phyloP scores from a whole-genome alignment of 2,797 vertebrate genomes.

The Lemur catta region DNA sequence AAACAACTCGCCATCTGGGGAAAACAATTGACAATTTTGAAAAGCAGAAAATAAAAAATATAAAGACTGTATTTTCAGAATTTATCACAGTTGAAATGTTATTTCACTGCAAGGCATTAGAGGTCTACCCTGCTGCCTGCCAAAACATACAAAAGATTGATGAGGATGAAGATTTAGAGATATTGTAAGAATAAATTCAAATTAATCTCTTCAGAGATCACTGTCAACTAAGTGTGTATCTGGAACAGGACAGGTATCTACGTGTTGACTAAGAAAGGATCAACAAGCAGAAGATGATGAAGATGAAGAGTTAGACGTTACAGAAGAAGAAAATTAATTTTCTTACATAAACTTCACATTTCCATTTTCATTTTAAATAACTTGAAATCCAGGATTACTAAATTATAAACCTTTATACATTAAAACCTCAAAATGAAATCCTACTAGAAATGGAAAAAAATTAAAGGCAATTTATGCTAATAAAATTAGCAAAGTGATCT shows the following conservation, averaged over 20 bases:
- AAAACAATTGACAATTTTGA: conserved; percentile 98
- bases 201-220: conserved; percentile 90
- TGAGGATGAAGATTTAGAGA: conserved; percentile 78
- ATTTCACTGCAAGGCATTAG: not conserved
- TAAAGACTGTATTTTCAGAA: conserved; percentile 84
- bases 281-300: conserved; percentile 80
- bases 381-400: conserved; percentile 33
- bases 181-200: conserved; percentile 94
- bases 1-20: conserved; percentile 93
- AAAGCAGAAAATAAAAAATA: conserved; percentile 96
- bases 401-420: conserved; percentile 1
- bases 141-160: not conserved
- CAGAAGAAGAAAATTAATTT: conserved; percentile 83
- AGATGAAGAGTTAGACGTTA: conserved; percentile 81
- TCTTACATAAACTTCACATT: conserved; percentile 48
- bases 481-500: not conserved
- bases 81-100: not conserved
- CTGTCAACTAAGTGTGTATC: conserved; percentile 88
- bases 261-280: conserved; percentile 77
- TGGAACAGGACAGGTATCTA: conserved; percentile 87
- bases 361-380: conserved; percentile 52
- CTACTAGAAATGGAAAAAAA: conserved; percentile 33
- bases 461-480: conserved; percentile 54
- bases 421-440: conserved; percentile 54
- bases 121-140: not conserved